Evolutionary conservation across 2,797 vertebrate species (phyloP), one percentile per base, ranked within the genome.

Genomic region (Craterocephalus amniculus): DNA sequence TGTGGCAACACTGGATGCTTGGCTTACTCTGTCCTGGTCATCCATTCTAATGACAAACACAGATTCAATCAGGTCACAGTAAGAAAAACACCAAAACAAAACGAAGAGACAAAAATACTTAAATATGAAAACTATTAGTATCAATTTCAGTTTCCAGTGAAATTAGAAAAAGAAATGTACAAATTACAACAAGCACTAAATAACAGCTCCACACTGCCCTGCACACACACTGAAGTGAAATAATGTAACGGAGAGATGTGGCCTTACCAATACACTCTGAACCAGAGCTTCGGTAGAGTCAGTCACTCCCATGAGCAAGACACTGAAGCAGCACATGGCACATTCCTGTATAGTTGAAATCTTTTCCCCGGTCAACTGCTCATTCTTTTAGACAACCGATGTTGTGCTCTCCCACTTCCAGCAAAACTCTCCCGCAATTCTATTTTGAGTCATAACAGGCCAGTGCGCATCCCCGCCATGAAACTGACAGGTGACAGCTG

Each of bases 1-100:
- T 4, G 96, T 97, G 49, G 90, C 94, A 57, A 94, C 83, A 4
- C 96, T 97, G 87, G 96, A 97, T 4, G 96, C 90, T 86, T 95
- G 94, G 70, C 94, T 95, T 9, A 96, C 90, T 79, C 95, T 87
- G 76, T 95, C 94, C 70, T 94, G 94, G 65, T 96, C 96, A 24
- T 94, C 93, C 96, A 97, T 97, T 83, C 94, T 95, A 79, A 26
- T 45, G 55, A 31, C 14, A 70, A 62, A 70, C 10, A 79, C 36
- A 69, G 12, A 85, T 38, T 45, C 3, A 74, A 40, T 24, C 2
- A 65, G 26, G 60, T 3, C 29, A 14, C 5, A 56, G 22, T 11
- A 57, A 12, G 62, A 69, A 60, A 57, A 59, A 55, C 2, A 49
- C 14, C 12, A 5, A 57, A 38, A 24, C 4, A 11, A 63, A 45